Evolutionary conservation across 2,797 vertebrate species (phyloP).

Genomic region (Garrulus glandarius): DNA sequence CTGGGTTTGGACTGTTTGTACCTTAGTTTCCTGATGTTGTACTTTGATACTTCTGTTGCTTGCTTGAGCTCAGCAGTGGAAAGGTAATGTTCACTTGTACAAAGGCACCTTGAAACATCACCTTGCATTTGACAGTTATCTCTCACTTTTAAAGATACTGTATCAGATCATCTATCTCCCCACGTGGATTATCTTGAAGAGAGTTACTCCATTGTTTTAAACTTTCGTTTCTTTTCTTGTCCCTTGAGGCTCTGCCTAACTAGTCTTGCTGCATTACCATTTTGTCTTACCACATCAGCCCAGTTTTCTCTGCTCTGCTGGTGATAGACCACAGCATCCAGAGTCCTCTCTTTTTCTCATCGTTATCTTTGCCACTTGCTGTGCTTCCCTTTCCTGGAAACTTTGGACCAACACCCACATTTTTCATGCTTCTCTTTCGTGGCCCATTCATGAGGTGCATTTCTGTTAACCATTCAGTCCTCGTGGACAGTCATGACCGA

Average conservation of each 20-base stretch:
- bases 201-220: background rate
- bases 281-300: background rate
- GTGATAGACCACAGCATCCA: slow-evolving; percentile 1
- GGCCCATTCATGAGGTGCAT: background rate
- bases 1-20: background rate
- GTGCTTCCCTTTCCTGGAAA: slow-evolving; percentile 43
- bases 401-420: background rate
- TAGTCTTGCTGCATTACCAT: background rate
- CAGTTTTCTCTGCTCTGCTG: background rate
- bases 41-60: background rate
- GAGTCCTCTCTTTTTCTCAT: background rate
- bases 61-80: background rate
- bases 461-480: background rate
- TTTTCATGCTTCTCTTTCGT: background rate
- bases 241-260: background rate
- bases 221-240: background rate
- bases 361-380: slow-evolving; percentile 17
- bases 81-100: background rate
- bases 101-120: slow-evolving; percentile 19
- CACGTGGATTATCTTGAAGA: background rate
- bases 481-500: background rate
- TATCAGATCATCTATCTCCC: background rate
- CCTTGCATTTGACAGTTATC: background rate
- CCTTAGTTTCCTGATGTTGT: background rate
- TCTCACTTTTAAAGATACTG: background rate